Conservation (phyloP, 1,140 invertebrate species). For the Portunus trituberculatus region DNA sequence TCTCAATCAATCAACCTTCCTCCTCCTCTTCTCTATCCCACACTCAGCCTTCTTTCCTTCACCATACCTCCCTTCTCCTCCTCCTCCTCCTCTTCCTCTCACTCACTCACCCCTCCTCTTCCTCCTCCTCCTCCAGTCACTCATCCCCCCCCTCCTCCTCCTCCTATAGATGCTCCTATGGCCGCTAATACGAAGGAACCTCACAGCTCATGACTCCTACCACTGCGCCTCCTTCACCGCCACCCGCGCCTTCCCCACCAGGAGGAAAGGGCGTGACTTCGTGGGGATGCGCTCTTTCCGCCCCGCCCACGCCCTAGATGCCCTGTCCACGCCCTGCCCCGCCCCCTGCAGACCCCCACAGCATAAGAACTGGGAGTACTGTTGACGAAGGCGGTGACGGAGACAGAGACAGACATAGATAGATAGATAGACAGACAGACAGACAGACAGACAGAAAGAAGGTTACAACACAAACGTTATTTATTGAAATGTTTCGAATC, state of each 20-base stretch:
- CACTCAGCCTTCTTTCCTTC: too few relatives aligned
- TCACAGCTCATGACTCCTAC: conserved; percentile 65
- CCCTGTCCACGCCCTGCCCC: conserved; percentile 46
- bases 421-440: neutral
- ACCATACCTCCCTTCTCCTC: too few relatives aligned
- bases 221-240: conserved; percentile 49
- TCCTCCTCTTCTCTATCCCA: too few relatives aligned
- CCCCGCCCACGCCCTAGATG: neutral
- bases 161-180: conserved; percentile 57
- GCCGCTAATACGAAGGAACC: conserved; percentile 57
- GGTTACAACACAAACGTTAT: neutral
- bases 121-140: neutral
- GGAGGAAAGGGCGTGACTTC: conserved; percentile 44
- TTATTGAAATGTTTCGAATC: too few relatives aligned
- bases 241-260: conserved; percentile 63
- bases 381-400: neutral
- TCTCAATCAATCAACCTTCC: too few relatives aligned
- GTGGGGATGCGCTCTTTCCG: conserved; percentile 59
- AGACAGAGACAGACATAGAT: neutral
- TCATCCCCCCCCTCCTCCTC: neutral
- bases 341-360: conserved; percentile 43
- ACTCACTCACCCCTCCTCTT: neutral
- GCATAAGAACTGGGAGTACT: conserved; percentile 62
- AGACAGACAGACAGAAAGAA: neutral
- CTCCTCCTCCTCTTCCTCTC: too few relatives aligned